phyloP scores from a whole-genome alignment of 2,113 vertebrate species.

The Lampris incognitus region DNA sequence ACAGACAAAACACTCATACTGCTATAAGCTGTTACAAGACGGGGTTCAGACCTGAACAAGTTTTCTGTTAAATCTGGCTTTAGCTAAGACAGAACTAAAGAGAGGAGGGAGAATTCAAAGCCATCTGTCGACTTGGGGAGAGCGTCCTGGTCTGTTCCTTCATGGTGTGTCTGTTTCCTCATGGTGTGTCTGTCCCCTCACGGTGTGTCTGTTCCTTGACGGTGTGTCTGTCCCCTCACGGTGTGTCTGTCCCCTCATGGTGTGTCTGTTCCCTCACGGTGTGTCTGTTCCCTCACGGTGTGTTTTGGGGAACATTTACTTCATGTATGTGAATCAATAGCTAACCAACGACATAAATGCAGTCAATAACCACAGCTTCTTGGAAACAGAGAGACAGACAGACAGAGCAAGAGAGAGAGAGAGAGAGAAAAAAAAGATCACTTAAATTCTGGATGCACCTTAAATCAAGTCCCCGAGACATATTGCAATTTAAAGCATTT shows the following conservation, averaged over 20 bases:
- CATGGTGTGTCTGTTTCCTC: too few species aligned
- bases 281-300: conserved; percentile 13
- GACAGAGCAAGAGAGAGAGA: conserved; percentile 42
- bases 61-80: conserved; percentile 17
- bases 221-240: too few species aligned
- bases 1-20: conserved; percentile 19
- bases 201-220: too few species aligned
- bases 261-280: not conserved
- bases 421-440: conserved; percentile 20
- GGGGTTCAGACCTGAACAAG: conserved; percentile 7
- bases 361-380: conserved; percentile 25
- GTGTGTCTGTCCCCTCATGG: too few species aligned
- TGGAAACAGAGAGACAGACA: not conserved
- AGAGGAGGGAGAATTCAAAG: not conserved
- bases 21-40: not conserved
- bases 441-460: too few species aligned
- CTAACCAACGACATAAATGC: conserved; percentile 19
- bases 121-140: conserved; percentile 10
- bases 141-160: not conserved
- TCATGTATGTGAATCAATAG: conserved; percentile 34
- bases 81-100: not conserved
- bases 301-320: conserved; percentile 26
- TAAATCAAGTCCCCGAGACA: too few species aligned
- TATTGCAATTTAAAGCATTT: too few species aligned
- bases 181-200: too few species aligned